Conservation (phyloP, 2,888 invertebrate species). For the Pollenia labialis region DNA sequence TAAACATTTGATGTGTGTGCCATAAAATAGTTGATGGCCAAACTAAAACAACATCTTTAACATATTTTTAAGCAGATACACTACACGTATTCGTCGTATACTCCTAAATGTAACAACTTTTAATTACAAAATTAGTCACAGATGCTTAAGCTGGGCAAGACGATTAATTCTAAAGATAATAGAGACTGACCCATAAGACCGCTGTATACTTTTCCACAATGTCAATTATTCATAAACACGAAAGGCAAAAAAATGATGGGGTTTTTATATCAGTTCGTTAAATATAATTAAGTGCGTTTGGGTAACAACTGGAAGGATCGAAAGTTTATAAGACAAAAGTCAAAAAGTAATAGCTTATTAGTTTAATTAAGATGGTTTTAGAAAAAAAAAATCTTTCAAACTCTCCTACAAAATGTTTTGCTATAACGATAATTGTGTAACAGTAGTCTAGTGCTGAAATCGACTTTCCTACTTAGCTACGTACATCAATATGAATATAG, state of each 20-base stretch:
- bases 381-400: neutral
- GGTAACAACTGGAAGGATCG: too few species aligned
- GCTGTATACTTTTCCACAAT: neutral
- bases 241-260: neutral
- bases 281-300: too few species aligned
- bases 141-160: neutral
- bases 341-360: too few species aligned
- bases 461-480: too few species aligned
- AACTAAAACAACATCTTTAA: neutral
- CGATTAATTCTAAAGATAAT: slow-evolving; percentile 8
- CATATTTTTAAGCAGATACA: neutral
- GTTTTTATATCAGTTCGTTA: too few species aligned
- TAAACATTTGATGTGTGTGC: slow-evolving; percentile 22
- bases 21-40: slow-evolving; percentile 6
- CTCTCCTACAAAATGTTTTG: too few species aligned
- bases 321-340: too few species aligned
- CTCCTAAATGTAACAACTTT: slow-evolving; percentile 6
- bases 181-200: neutral
- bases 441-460: too few species aligned
- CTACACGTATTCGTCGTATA: neutral
- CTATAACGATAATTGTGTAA: too few species aligned
- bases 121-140: slow-evolving; percentile 19
- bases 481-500: too few species aligned
- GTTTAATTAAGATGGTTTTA: too few species aligned
- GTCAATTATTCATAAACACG: neutral